Conservation (phyloP, 2,888 invertebrate genomes). For the Tyria jacobaeae region DNA sequence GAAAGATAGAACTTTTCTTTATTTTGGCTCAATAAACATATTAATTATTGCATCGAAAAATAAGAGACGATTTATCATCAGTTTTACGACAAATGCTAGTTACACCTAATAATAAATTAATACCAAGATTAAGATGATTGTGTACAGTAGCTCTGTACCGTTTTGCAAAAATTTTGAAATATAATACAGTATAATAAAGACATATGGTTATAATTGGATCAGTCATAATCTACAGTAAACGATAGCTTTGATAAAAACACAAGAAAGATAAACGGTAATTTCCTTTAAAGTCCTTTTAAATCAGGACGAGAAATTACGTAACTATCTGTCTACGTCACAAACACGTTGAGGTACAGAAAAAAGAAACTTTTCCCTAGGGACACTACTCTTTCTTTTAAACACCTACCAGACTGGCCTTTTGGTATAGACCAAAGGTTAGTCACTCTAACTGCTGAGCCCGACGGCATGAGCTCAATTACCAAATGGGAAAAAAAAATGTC, state of each 20-base stretch:
- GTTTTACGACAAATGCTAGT: constrained; percentile 12
- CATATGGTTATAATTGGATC: neutral
- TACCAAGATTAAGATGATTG: constrained; percentile 10
- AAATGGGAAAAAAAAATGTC: too few relatives aligned
- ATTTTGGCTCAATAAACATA: constrained; percentile 6
- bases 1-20: neutral
- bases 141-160: neutral
- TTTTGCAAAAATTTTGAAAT: neutral
- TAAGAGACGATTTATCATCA: constrained; percentile 13
- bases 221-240: neutral
- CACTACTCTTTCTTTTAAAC: too few relatives aligned
- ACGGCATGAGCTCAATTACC: too few relatives aligned
- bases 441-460: too few relatives aligned
- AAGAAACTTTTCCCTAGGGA: too few relatives aligned
- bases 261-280: neutral
- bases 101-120: constrained; percentile 4
- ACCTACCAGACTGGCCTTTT: too few relatives aligned
- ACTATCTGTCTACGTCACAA: too few relatives aligned
- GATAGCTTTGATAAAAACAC: neutral
- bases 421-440: too few relatives aligned
- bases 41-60: neutral
- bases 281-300: too few relatives aligned
- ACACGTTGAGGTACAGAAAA: too few relatives aligned
- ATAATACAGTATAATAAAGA: neutral
- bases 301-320: too few relatives aligned